Percentiles rank a stretch among this genome's conserved stretches.
Conservation (phyloP, 35 echinoderm and acorn worm species). For the Patiria miniata region DNA sequence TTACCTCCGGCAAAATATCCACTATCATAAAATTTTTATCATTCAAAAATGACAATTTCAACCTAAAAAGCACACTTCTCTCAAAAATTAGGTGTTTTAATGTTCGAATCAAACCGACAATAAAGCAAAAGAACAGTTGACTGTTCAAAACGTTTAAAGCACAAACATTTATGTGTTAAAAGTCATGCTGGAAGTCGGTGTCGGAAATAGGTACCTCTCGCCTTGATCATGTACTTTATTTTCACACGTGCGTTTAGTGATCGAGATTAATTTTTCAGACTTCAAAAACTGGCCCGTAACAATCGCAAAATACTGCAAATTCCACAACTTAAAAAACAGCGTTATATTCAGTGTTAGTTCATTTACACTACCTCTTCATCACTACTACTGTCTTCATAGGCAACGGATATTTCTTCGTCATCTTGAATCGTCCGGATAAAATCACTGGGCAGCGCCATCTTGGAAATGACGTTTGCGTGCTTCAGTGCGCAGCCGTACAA, state of each 20-base stretch:
- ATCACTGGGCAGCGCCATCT: constrained; percentile 49
- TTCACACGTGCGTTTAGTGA: too few relatives aligned
- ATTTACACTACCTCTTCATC: constrained; percentile 75
- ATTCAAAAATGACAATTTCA: too few relatives aligned
- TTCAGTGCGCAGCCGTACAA: neutral
- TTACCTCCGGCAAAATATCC: too few relatives aligned
- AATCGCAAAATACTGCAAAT: neutral
- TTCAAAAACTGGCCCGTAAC: neutral
- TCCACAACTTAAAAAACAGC: neutral
- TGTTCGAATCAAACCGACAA: too few relatives aligned
- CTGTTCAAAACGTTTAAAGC: too few relatives aligned
- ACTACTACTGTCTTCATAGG: constrained; percentile 81
- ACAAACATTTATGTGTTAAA: too few relatives aligned
- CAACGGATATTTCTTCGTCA: constrained; percentile 73
- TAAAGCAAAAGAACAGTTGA: too few relatives aligned
- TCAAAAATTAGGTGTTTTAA: too few relatives aligned
- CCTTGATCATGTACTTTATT: too few relatives aligned
- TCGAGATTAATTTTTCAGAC: too few relatives aligned
- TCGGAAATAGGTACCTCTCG: neutral
- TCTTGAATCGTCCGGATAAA: constrained; percentile 90
- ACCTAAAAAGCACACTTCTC: too few relatives aligned
- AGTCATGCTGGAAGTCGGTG: neutral
- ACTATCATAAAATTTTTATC: too few relatives aligned
- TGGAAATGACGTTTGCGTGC: neutral
- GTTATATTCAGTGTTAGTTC: neutral